A percentile compares a stretch with the other conserved stretches of the same genome.
phyloP scores from a whole-genome alignment of 2,888 invertebrate species.

The Mayetiola destructor region DNA sequence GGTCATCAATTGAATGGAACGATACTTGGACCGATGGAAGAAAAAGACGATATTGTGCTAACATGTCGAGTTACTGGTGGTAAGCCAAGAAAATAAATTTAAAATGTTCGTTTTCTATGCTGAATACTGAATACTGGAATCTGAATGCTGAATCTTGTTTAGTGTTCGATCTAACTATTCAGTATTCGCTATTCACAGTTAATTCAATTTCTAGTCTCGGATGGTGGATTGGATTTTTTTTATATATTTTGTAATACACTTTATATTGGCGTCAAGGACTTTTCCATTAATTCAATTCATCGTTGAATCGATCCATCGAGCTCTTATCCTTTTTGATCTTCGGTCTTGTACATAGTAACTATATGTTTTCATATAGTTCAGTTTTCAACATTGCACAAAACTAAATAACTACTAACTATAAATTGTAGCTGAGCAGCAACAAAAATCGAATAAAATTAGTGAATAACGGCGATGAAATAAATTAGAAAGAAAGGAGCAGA shows the following conservation, averaged over 20 bases:
- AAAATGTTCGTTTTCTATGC: neutral
- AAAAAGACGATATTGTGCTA: constrained; percentile 69
- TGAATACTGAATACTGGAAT: neutral
- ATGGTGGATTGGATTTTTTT: neutral
- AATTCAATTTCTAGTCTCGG: too few relatives aligned
- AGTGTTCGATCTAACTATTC: too few relatives aligned
- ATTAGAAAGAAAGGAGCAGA: too few relatives aligned
- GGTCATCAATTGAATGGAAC: constrained; percentile 68
- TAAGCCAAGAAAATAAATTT: constrained; percentile 32
- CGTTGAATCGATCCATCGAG: constrained; percentile 10
- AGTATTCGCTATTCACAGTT: too few relatives aligned
- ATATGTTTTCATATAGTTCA: too few relatives aligned
- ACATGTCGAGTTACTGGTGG: constrained; percentile 80
- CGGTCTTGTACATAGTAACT: neutral
- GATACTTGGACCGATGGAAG: constrained; percentile 68
- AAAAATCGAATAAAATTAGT: too few relatives aligned
- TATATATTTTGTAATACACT: neutral
- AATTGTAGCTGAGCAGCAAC: too few relatives aligned
- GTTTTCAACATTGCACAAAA: too few relatives aligned
- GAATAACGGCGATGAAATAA: too few relatives aligned
- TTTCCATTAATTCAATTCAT: constrained; percentile 7
- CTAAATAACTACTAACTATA: too few relatives aligned
- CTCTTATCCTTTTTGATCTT: neutral
- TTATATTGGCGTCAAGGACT: neutral
- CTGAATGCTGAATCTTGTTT: too few relatives aligned